A percentile compares a stretch with the other conserved stretches of the same genome.
Evolutionary conservation across 2,113 vertebrate genomes (phyloP).

Genomic region (Pseudorectes ferrugineus): DNA sequence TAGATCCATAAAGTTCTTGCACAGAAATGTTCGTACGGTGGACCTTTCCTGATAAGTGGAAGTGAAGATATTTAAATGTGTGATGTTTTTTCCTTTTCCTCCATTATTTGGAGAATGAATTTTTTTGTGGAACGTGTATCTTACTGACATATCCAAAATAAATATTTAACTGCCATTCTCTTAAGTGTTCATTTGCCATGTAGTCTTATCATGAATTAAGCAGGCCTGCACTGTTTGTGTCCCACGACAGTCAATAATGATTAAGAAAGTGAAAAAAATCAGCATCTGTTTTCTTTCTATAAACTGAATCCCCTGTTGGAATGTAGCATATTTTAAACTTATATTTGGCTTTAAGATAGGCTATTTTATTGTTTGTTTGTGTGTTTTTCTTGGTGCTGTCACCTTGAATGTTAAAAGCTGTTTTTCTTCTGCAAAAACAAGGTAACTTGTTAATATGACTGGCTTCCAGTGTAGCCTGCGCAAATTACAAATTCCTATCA

Average conservation of each 20-base stretch:
- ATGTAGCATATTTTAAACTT: background rate
- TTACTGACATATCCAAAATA: background rate
- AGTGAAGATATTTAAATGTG: background rate
- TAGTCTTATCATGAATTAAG: background rate
- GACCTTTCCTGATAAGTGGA: background rate
- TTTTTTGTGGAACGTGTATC: background rate
- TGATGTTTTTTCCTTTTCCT: background rate
- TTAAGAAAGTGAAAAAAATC: background rate
- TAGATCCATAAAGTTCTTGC: background rate
- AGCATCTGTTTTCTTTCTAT: background rate
- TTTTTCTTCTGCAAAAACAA: background rate
- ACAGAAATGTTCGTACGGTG: rapidly evolving
- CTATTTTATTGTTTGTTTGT: background rate
- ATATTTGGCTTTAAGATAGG: background rate
- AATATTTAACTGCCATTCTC: background rate
- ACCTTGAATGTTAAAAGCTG: background rate
- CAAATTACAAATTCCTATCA: background rate
- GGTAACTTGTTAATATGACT: background rate
- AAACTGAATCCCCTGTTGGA: background rate
- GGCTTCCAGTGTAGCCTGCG: background rate
- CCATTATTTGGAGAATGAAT: background rate
- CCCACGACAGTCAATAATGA: background rate
- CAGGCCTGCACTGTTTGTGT: background rate
- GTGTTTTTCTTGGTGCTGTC: background rate
- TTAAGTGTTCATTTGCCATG: background rate